phyloP scores from a whole-genome alignment of 2,797 vertebrate genomes.

The Ataeniobius toweri region DNA sequence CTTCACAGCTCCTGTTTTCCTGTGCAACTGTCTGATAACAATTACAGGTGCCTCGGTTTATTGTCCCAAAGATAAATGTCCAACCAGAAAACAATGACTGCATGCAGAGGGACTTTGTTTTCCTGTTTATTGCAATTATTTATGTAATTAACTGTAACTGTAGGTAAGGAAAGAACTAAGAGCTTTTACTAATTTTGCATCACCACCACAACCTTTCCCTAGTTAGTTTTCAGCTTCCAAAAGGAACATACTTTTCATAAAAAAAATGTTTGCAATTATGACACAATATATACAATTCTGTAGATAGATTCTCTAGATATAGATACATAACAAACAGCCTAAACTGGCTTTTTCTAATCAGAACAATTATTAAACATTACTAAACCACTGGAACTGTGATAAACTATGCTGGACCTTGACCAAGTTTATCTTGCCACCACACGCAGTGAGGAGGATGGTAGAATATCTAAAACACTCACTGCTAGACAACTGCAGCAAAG shows the following conservation, averaged over 20 bases:
- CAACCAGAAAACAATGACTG: not conserved
- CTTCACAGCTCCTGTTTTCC: conserved; percentile 66
- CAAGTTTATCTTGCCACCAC: not conserved
- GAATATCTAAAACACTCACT: not conserved
- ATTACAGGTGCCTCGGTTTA: conserved; percentile 77
- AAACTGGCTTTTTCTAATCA: not conserved
- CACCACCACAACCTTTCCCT: not conserved
- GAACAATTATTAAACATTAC: not conserved
- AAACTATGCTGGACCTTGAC: not conserved
- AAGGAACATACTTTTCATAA: not conserved
- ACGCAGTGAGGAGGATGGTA: not conserved
- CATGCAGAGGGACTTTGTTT: not conserved
- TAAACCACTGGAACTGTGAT: not conserved
- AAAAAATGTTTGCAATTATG: not conserved
- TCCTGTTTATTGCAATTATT: not conserved
- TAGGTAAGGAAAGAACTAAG: not conserved
- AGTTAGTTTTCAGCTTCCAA: not conserved
- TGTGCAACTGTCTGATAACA: conserved; percentile 70
- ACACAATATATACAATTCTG: not conserved
- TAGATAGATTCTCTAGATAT: not conserved
- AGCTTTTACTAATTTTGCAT: not conserved
- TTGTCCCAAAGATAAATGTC: conserved; percentile 23
- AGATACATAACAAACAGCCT: no score
- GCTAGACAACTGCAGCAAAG: not conserved
- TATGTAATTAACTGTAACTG: not conserved